Evolutionary conservation across 2,888 invertebrate species (phyloP), one percentile per base, ranked within the genome.

Genomic region (Acronicta psi): DNA sequence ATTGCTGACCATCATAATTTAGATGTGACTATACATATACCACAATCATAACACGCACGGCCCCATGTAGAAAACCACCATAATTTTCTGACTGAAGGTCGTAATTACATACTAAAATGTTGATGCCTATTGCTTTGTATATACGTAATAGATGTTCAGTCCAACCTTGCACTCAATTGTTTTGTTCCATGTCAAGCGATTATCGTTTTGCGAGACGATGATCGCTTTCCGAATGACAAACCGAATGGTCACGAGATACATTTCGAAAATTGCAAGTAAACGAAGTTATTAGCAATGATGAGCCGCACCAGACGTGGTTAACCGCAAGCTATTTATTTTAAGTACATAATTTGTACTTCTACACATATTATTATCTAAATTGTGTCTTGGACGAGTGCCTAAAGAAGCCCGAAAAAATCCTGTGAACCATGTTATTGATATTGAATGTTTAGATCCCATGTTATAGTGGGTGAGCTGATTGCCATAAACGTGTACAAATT

Each of bases 91-190:
- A 38, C 49, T 66, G 78, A 84, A 83, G 82, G 81, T 67, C 75
- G 68, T 62, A 65, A 71, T 64, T 71, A 71, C 42, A 42, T 57
- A 41, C 20, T n/a, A 59, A 65, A 61, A 61, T 23, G 57, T 38
- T 57, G 41, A 54, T n/a, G 68, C 61, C 51, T 46, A 37, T 49
- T 50, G 50, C 66, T 65, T 63, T 53, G 46, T 46, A 50, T 47
- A 57, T 44, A 53, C 42, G 59, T 77, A 75, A 81, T 80, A 82
- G 83, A 78, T 72, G 73, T 75, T 64, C 51, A 59, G 45, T 34
- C 62, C 78, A 91, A 85, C 93, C 93, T 93, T 90, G 93, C 76
- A 89, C 93, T 73, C 83, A 79, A 86, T 93, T 85, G 85, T 84
- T 79, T 82, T 85, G 85, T 84, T 80, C 82, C 82, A 81, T 79